Conservation (phyloP, 2,797 vertebrate genomes). For the Cyclopterus lumpus region DNA sequence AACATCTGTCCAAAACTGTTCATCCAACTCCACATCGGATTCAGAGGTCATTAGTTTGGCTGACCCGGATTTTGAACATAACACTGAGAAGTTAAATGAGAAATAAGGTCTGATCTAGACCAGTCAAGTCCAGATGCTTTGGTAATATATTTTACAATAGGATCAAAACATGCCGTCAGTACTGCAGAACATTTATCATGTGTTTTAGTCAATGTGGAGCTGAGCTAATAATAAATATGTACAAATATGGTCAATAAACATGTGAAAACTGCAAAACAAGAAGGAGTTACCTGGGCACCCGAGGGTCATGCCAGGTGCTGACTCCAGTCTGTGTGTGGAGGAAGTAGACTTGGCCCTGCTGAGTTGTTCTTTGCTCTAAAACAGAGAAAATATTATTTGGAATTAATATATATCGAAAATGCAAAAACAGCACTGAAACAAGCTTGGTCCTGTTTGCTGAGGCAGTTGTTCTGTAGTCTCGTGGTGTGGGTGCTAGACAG, state of each 20-base stretch:
- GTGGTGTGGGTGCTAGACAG: conserved; percentile 23
- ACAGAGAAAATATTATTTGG: conserved; percentile 37
- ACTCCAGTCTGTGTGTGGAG: conserved; percentile 97
- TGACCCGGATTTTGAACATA: conserved; percentile 32
- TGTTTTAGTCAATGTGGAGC: not conserved
- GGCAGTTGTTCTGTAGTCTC: conserved; percentile 10
- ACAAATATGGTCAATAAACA: not conserved
- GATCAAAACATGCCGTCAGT: conserved; percentile 22
- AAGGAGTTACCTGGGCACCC: conserved; percentile 89
- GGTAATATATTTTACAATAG: conserved; percentile 22
- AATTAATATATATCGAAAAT: not conserved
- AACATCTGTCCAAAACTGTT: conserved; percentile 53
- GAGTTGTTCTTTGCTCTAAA: conserved; percentile 95
- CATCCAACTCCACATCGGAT: conserved; percentile 28
- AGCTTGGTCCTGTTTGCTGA: conserved; percentile 8
- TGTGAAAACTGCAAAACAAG: not conserved
- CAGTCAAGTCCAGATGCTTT: conserved; percentile 22
- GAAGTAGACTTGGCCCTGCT: conserved; percentile 97
- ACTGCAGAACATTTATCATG: not conserved
- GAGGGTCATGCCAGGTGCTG: conserved; percentile 96
- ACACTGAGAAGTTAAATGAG: conserved; percentile 27
- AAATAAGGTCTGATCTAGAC: conserved; percentile 26
- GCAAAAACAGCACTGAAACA: conserved; percentile 30
- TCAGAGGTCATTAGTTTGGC: conserved; percentile 44
- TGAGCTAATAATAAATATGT: conserved; percentile 2